Evolutionary conservation across 2,113 vertebrate genomes (phyloP).

Genomic region (Pipra filicauda): DNA sequence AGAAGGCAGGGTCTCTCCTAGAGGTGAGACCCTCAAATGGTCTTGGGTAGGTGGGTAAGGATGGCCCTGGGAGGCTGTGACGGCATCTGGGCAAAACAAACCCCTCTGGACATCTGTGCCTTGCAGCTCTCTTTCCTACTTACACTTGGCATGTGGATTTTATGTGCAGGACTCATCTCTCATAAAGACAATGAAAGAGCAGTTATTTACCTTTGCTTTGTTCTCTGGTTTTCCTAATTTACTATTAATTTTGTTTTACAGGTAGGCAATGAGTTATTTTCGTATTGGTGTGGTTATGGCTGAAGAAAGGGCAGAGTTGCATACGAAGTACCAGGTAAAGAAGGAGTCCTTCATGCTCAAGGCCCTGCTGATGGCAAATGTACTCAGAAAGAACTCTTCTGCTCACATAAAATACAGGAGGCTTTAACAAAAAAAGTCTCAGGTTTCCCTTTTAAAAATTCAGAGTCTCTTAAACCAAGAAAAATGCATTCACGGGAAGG

Average conservation of each 20-base stretch:
- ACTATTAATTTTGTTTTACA: not conserved
- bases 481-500: not conserved
- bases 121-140: not conserved
- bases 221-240: not conserved
- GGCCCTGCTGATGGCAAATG: not conserved
- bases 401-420: not conserved
- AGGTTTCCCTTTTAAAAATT: not conserved
- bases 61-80: not conserved
- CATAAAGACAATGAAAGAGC: not conserved
- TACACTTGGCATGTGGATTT: not conserved
- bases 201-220: not conserved
- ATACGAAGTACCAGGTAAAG: not conserved
- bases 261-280: not conserved
- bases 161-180: not conserved
- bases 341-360: not conserved
- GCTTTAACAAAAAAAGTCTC: not conserved
- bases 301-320: not conserved
- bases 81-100: not conserved
- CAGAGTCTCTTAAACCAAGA: not conserved
- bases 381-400: not conserved
- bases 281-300: not conserved
- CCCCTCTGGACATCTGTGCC: not conserved
- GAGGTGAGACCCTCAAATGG: fast-evolving
- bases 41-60: not conserved
- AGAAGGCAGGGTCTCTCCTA: not conserved